Percentiles rank a stretch among this genome's conserved stretches.
These are phyloP conservation scores for Euwallacea fornicatus DNA, from an alignment of 1,140 invertebrate genomes.

Conservation along the genomic window DNA sequence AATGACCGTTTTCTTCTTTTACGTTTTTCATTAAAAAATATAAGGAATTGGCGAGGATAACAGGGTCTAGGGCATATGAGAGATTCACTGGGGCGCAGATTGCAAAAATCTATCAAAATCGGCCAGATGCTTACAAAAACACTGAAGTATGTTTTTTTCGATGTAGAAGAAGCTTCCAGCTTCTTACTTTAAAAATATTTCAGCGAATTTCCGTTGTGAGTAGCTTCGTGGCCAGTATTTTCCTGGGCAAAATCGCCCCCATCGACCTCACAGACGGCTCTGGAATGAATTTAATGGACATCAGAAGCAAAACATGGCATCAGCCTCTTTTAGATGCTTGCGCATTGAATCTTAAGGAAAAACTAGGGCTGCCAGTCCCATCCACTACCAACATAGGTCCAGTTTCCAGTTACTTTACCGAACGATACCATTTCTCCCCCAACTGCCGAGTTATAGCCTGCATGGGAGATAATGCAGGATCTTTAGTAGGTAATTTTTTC, in stretches of 20 bases:
- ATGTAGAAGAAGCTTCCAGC: no score
- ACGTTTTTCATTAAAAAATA: neutral
- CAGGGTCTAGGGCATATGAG: slow-evolving; percentile 91
- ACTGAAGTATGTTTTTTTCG: slow-evolving; percentile 65
- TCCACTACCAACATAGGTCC: slow-evolving; percentile 69
- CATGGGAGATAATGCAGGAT: slow-evolving; percentile 93
- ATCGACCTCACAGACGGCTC: slow-evolving; percentile 93
- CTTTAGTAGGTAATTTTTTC: slow-evolving; percentile 67
- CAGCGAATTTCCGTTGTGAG: slow-evolving; percentile 90
- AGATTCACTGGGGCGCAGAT: slow-evolving; percentile 94
- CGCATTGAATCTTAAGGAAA: slow-evolving; percentile 67
- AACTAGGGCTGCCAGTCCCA: slow-evolving; percentile 73
- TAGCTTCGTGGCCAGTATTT: slow-evolving; percentile 86
- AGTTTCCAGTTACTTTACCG: slow-evolving; percentile 78
- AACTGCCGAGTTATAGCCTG: slow-evolving; percentile 84
- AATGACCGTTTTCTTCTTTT: neutral
- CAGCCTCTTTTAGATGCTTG: slow-evolving; percentile 72
- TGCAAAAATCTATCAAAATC: slow-evolving; percentile 78
- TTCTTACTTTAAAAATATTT: slow-evolving; percentile 44
- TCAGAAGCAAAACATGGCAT: slow-evolving; percentile 78
- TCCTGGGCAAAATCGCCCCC: slow-evolving; percentile 86
- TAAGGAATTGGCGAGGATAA: slow-evolving; percentile 79
- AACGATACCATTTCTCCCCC: slow-evolving; percentile 79
- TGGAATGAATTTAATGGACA: slow-evolving; percentile 95
- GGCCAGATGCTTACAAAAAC: slow-evolving; percentile 73